phyloP scores from a whole-genome alignment of 2,888 invertebrate species.

The Lottia scabra region DNA sequence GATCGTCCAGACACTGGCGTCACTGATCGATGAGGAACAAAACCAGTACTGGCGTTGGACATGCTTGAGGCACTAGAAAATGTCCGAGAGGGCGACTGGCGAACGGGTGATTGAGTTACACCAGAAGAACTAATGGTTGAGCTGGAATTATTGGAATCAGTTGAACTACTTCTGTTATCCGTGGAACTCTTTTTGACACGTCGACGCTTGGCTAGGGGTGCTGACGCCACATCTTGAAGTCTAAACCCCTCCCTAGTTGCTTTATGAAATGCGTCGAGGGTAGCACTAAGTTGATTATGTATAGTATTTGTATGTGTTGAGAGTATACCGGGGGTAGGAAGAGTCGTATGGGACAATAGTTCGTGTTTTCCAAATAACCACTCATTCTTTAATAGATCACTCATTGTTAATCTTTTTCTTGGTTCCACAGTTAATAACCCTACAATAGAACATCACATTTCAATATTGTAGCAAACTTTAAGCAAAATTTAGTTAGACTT shows the following conservation, averaged over 20 bases:
- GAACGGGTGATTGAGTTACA: conserved; percentile 32
- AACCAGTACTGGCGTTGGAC: conserved; percentile 56
- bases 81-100: conserved; percentile 49
- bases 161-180: conserved; percentile 58
- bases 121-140: conserved; percentile 36
- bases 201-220: conserved; percentile 79
- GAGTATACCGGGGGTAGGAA: conserved; percentile 77
- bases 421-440: conserved; percentile 86
- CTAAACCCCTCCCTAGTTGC: conserved; percentile 81
- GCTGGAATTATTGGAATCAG: conserved; percentile 59
- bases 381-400: conserved; percentile 77
- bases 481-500: too few relatives aligned
- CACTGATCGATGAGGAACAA: conserved; percentile 43
- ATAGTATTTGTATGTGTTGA: conserved; percentile 70
- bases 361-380: conserved; percentile 75
- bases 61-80: conserved; percentile 49
- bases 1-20: background rate
- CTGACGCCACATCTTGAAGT: conserved; percentile 79
- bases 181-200: conserved; percentile 71
- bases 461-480: too few relatives aligned
- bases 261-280: conserved; percentile 78
- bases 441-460: conserved; percentile 42
- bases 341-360: conserved; percentile 72
- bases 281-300: conserved; percentile 75
- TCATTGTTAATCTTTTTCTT: conserved; percentile 77